Evolutionary conservation across 2,888 invertebrate species (phyloP).

Genomic region (Odontocerum albicorne): DNA sequence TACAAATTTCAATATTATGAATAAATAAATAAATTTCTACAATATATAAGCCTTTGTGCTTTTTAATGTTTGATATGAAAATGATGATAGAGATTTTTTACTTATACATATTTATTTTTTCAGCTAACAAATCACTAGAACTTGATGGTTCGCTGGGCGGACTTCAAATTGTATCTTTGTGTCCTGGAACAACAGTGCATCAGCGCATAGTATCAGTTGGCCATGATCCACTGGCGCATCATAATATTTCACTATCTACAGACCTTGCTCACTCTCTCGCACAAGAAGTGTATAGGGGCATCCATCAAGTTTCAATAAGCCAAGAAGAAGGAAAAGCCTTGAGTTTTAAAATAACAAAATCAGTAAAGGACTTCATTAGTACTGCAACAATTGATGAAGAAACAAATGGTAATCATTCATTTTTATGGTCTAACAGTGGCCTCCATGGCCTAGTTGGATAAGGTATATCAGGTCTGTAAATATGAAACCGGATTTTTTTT

Average conservation of each 20-base stretch:
- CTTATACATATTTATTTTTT: constrained; percentile 2
- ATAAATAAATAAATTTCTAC: neutral
- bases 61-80: too few species aligned
- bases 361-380: constrained; percentile 40
- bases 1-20: neutral
- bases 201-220: constrained; percentile 86
- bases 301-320: constrained; percentile 38
- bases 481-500: too few species aligned
- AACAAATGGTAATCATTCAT: constrained; percentile 24
- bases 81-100: too few species aligned
- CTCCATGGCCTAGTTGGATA: too few species aligned
- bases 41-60: too few species aligned
- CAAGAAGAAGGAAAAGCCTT: constrained; percentile 47
- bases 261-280: constrained; percentile 43
- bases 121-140: constrained; percentile 58
- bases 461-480: too few species aligned
- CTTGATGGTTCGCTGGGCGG: constrained; percentile 90
- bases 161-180: constrained; percentile 86
- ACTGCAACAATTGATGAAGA: constrained; percentile 40
- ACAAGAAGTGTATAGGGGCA: constrained; percentile 45
- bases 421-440: too few species aligned
- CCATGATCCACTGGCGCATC: constrained; percentile 67
- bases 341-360: constrained; percentile 45
- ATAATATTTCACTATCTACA: constrained; percentile 34
- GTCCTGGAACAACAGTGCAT: constrained; percentile 80